Conservation (phyloP, 35 echinoderm and acorn worm genomes). For the Ophiothrix spiculata region DNA sequence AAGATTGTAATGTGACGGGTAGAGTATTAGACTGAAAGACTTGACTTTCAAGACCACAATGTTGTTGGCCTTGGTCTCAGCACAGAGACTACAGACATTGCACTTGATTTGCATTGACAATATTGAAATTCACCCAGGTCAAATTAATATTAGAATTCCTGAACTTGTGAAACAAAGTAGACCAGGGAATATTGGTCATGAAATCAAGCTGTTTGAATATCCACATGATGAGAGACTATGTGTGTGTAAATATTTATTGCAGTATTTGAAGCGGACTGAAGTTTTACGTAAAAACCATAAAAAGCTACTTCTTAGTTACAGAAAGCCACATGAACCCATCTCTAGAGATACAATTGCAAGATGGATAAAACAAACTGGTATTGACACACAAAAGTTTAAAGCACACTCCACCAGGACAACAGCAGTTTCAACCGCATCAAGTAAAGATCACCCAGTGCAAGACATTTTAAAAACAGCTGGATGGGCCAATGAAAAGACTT, state of each 20-base stretch:
- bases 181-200: conserved; percentile 30
- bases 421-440: conserved; percentile 32
- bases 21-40: too few species aligned
- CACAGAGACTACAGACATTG: conserved; percentile 49
- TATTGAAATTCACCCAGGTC: neutral
- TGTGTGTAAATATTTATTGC: conserved; percentile 16
- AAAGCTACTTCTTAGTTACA: conserved; percentile 43
- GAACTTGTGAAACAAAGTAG: conserved; percentile 30
- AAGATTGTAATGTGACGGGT: too few species aligned
- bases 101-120: conserved; percentile 14
- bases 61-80: conserved; percentile 43
- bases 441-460: neutral
- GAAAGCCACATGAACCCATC: neutral
- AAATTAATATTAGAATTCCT: conserved; percentile 16
- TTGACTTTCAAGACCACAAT: conserved; percentile 48
- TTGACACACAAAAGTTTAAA: conserved; percentile 13
- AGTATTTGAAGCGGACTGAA: conserved; percentile 30
- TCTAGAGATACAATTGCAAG: too few species aligned
- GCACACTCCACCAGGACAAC: conserved; percentile 44
- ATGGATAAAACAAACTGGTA: too few species aligned
- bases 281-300: neutral
- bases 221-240: conserved; percentile 40
- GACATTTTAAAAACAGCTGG: conserved; percentile 28
- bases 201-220: conserved; percentile 20
- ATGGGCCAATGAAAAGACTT: conserved; percentile 36